Evolutionary conservation across 1,140 invertebrate genomes (phyloP), one percentile per base, ranked within the genome.

Genomic region (Brachionus rotundiformis): DNA sequence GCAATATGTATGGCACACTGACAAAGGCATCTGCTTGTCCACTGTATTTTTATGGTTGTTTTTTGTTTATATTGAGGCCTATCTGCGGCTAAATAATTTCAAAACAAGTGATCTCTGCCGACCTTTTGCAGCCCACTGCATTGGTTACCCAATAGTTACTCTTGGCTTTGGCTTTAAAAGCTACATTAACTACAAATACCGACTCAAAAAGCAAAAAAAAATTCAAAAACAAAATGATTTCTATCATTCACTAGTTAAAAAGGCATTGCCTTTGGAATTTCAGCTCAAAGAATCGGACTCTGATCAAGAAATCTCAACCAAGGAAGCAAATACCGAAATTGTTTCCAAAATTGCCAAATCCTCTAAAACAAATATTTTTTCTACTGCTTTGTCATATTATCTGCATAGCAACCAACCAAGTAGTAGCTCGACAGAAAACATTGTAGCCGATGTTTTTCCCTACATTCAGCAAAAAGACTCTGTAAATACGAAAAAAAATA

Each of bases 111-210:
- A 96, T 90, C 91, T 98, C 80, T 98, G 95, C 91, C 91, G 95
- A 86, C 96, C 96, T 82, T 96, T 99, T 89, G 96, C 96, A 83
- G 96, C 96, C 83, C 96, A 99, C 89, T 98, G 95, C 89, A 94
- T 98, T 89, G 95, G 96, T 82, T 98, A 98, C 91, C 96, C 96
- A 84, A 94, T 97, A 84, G 94, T 98, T 59, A 97, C 95, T 83
- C 91, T 98, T 85, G 95, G 95, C 83, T 97, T 98, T 90, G 94
- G 94, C 85, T 94, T 96, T 86, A 98, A 97, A 91, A 94, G 93
- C 87, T 96, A 95, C 87, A 91, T 97, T 83, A 93, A 93, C 83
- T 95, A 94, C 88, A 92, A 93, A 89, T 92, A 96, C 90, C 91
- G 94, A 89, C 90, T 92, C 91, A 91, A 94, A 83, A 93, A 93